phyloP scores from a whole-genome alignment of 2,888 invertebrate genomes.

The Ceriagrion tenellum region DNA sequence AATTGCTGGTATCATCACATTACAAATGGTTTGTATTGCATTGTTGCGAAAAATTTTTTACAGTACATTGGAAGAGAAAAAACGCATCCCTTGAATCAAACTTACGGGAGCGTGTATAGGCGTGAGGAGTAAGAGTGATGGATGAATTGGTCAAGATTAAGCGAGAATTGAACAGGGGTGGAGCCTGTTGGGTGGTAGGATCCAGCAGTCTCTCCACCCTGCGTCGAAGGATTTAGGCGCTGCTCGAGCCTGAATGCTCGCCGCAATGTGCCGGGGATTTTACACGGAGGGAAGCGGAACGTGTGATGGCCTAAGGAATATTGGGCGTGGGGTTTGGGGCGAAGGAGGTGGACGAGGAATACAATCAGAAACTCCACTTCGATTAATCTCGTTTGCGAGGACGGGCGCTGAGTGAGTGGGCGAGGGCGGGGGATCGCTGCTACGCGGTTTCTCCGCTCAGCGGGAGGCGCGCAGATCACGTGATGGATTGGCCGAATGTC shows the following conservation, averaged over 20 bases:
- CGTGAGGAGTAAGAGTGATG: neutral
- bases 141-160: neutral
- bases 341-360: neutral
- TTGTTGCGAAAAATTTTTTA: too few relatives aligned
- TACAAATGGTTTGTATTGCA: too few relatives aligned
- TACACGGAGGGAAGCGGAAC: neutral
- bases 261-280: neutral
- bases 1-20: too few relatives aligned
- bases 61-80: too few relatives aligned
- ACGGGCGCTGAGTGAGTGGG: neutral
- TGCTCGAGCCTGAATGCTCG: neutral
- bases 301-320: neutral
- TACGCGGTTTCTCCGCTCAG: neutral
- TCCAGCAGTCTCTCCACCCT: neutral
- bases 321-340: neutral
- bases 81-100: too few relatives aligned
- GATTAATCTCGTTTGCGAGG: conserved; percentile 3
- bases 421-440: neutral
- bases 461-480: neutral
- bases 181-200: neutral
- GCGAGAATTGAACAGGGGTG: neutral
- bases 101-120: neutral
- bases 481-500: neutral
- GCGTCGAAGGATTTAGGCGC: neutral
- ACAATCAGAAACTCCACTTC: neutral